These are phyloP conservation scores for Eupsilia transversa DNA, from an alignment of 2,888 invertebrate genomes.

Conservation along the genomic window DNA sequence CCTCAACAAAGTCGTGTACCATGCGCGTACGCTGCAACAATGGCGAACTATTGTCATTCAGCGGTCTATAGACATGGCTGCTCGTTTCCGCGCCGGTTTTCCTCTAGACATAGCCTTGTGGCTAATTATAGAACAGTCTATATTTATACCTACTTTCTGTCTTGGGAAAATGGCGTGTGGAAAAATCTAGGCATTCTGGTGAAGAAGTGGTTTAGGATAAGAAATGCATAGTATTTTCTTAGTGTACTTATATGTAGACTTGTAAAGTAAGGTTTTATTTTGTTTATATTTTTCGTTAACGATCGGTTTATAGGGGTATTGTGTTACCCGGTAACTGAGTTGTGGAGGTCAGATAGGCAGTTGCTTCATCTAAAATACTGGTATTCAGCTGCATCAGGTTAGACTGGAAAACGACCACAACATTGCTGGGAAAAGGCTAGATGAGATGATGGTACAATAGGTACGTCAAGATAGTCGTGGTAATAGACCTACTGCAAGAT, in stretches of 20 bases:
- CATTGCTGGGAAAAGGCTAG: neutral
- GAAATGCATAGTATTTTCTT: neutral
- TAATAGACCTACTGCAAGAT: neutral
- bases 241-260: too few relatives aligned
- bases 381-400: too few relatives aligned
- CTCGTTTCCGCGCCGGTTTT: conserved; percentile 64
- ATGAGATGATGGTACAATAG: neutral
- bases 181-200: conserved; percentile 14
- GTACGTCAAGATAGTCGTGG: neutral
- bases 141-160: conserved; percentile 55
- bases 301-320: neutral
- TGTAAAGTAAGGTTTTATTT: neutral
- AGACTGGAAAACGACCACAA: neutral
- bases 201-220: neutral
- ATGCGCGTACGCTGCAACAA: conserved; percentile 23
- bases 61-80: conserved; percentile 41
- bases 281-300: neutral
- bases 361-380: neutral
- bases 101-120: conserved; percentile 64
- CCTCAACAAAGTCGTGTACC: conserved; percentile 14
- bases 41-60: conserved; percentile 59
- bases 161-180: conserved; percentile 34
- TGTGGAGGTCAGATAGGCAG: too few relatives aligned
- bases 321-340: neutral
- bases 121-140: conserved; percentile 63